Conservation (phyloP, 2,888 invertebrate genomes). For the Philereme transversata region DNA sequence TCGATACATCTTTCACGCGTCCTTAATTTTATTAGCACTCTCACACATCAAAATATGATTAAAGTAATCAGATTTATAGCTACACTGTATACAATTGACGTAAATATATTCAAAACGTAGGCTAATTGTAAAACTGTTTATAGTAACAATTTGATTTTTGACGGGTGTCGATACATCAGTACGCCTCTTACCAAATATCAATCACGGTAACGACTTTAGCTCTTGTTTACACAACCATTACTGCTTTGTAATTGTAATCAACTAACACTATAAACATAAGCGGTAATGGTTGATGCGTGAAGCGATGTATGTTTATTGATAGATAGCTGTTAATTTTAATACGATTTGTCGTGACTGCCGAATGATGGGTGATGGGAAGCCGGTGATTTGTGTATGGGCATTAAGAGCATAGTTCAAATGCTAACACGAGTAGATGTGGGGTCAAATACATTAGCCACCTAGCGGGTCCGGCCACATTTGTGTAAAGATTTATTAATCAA, state of each 20-base stretch:
- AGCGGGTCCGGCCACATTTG: conserved; percentile 67
- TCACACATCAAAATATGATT: conserved; percentile 66
- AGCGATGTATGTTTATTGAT: conserved; percentile 59
- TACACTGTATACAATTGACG: conserved; percentile 68
- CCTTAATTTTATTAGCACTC: conserved; percentile 60
- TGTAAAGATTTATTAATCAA: conserved; percentile 76
- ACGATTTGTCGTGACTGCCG: conserved; percentile 80
- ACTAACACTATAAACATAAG: conserved; percentile 42
- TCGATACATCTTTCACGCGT: conserved; percentile 49
- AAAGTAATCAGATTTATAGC: conserved; percentile 72
- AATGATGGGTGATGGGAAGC: conserved; percentile 74
- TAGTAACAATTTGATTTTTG: conserved; percentile 66
- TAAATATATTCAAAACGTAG: conserved; percentile 76
- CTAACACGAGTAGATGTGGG: conserved; percentile 73
- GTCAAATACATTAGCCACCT: conserved; percentile 83
- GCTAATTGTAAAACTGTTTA: conserved; percentile 77
- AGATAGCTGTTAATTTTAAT: conserved; percentile 72
- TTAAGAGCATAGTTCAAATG: conserved; percentile 78
- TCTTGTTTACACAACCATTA: conserved; percentile 43
- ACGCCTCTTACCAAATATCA: conserved; percentile 47
- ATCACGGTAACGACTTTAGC: conserved; percentile 46
- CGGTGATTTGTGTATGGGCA: conserved; percentile 76
- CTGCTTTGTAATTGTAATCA: conserved; percentile 38
- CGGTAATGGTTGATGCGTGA: conserved; percentile 60
- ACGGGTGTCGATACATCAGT: conserved; percentile 72